Percentiles rank a stretch among this genome's conserved stretches.
Evolutionary conservation across 2,888 invertebrate genomes (phyloP).

Genomic region (Erynnis tages): DNA sequence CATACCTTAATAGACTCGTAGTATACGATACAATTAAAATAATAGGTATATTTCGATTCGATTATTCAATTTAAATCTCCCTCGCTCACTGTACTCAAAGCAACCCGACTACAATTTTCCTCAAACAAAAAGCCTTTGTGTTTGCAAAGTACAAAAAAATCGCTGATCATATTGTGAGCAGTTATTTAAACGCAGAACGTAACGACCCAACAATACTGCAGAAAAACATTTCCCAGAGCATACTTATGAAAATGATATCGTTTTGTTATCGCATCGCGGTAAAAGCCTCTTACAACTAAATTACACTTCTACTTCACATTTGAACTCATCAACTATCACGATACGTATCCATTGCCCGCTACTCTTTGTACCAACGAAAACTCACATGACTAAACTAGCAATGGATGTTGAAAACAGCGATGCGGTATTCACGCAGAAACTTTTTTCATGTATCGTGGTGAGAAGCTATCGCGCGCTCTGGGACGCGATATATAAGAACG

Average conservation of each 20-base stretch:
- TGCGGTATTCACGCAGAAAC: neutral
- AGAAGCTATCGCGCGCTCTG: constrained; percentile 13
- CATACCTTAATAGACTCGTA: too few species aligned
- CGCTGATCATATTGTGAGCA: constrained; percentile 3
- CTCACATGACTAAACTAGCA: neutral
- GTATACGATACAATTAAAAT: too few species aligned
- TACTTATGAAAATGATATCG: constrained; percentile 28
- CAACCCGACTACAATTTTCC: neutral
- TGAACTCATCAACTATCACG: neutral
- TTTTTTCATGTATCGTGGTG: constrained; percentile 2
- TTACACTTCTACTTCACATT: constrained; percentile 19
- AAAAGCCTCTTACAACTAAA: constrained; percentile 25
- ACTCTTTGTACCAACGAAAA: too few species aligned
- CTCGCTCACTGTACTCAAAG: too few species aligned
- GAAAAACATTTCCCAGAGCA: constrained; percentile 19
- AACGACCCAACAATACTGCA: constrained; percentile 20
- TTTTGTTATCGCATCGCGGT: constrained; percentile 26
- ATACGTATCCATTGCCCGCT: neutral
- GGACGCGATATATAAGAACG: constrained; percentile 16
- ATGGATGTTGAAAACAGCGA: constrained; percentile 1
- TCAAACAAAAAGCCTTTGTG: neutral
- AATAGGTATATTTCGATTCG: too few species aligned
- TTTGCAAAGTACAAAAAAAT: neutral
- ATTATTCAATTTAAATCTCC: too few species aligned
- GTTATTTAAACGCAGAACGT: constrained; percentile 11